Evolutionary conservation across 2,888 invertebrate genomes (phyloP), one percentile per base, ranked within the genome.

Genomic region (Catocala sponsa): DNA sequence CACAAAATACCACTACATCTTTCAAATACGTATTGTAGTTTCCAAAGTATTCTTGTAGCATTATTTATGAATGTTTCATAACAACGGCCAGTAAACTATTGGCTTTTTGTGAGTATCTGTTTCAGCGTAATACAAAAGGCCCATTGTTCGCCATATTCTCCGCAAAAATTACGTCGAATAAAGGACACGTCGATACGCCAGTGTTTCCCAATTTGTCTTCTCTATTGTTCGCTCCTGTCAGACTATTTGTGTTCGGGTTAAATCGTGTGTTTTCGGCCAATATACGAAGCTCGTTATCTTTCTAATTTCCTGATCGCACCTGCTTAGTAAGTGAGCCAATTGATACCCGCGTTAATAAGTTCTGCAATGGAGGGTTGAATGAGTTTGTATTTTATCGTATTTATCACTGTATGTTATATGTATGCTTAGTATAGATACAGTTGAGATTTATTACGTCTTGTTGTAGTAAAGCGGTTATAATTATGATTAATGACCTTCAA

Each of bases 121-220:
- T 74, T 60, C 70, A 67, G 54, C 42, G 66, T 69, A 66, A 5
- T 50, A 73, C 69, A 76, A 74, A 67, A 66, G 63, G 47, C 46
- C 78, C 65, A 77, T 87, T 84, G 84, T 85, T 82, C 76, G 76
- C 68, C 73, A 75, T 70, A 72, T 83, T 87, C 83, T 85, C 80
- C 62, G 81, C 76, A 81, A 89, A 87, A 89, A 90, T 89, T 85
- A 84, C 81, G 63, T 67, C 70, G 79, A 85, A 89, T 89, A 90
- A 90, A 70, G 82, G 80, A 82, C 79, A 80, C 69, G 85, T 83
- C 87, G 81, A 89, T 87, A 86, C 81, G 84, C 81, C 82, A 81
- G 76, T 84, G 80, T 84, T 85, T 83, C 82, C 84, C 86, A 88
- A 90, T 90, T 90, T 89, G 85, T 88, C 86, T 86, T 73, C 76